Percentiles rank a stretch among this genome's conserved stretches.
Conservation (phyloP, 2,888 invertebrate genomes). For the Pedicia rivosa region DNA sequence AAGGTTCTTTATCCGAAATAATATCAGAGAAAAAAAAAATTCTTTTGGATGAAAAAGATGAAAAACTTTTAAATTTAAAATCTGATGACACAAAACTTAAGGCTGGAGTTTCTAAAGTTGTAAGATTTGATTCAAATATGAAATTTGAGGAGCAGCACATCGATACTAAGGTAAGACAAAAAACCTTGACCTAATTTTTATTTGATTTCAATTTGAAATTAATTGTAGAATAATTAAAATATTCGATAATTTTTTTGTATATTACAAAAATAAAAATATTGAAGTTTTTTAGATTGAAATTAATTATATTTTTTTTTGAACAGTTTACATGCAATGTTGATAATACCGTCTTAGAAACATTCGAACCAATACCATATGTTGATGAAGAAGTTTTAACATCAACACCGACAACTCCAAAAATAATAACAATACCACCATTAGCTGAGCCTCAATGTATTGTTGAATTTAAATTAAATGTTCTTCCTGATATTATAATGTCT, state of each 20-base stretch:
- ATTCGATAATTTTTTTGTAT: no score
- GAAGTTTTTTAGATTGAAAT: no score
- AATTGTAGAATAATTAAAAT: no score
- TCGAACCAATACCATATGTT: conserved; percentile 29
- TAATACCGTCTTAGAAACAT: conserved; percentile 29
- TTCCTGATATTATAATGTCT: background rate
- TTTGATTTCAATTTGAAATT: background rate
- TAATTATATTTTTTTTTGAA: conserved; percentile 4
- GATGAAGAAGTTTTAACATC: conserved; percentile 21
- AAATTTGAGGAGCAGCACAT: conserved; percentile 25
- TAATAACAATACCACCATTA: no score
- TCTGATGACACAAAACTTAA: conserved; percentile 19
- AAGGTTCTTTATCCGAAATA: conserved; percentile 13
- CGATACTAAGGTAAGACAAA: conserved; percentile 26
- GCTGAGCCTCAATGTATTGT: background rate
- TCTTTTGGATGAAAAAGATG: conserved; percentile 1
- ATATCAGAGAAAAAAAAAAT: conserved; percentile 9
- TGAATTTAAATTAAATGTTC: background rate
- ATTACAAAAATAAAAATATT: no score
- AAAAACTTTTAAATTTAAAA: conserved; percentile 9
- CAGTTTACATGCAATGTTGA: conserved; percentile 23
- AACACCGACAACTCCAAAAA: conserved; percentile 5
- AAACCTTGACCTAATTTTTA: background rate
- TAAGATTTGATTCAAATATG: conserved; percentile 29
- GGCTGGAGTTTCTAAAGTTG: conserved; percentile 30